Evolutionary conservation across 2,888 invertebrate genomes (phyloP).

Genomic region (Pyrrhosoma nymphula): DNA sequence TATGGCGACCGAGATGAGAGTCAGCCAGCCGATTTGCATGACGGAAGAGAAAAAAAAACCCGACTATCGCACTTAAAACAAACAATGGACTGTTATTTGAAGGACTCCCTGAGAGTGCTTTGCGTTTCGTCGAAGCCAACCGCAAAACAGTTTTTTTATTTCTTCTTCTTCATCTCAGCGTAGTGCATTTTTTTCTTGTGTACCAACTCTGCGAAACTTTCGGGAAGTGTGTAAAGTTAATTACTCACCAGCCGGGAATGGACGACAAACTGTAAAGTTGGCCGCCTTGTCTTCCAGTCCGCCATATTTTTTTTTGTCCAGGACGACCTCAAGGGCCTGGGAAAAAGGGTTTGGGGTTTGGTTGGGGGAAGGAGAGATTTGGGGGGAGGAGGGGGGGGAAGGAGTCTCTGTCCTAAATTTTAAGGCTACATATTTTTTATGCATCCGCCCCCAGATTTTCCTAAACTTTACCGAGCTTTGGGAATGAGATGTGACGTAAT

Average conservation of each 20-base stretch:
- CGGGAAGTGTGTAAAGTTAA: neutral
- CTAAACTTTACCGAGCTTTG: no score
- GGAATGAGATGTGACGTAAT: no score
- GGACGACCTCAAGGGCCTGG: neutral
- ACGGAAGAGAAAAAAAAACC: neutral
- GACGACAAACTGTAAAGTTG: neutral
- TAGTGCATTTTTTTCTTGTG: neutral
- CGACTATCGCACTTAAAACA: neutral
- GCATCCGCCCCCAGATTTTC: neutral
- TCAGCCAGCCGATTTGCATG: neutral
- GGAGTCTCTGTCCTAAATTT: neutral
- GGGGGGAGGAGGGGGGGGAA: no score
- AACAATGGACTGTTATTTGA: neutral
- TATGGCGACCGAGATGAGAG: neutral
- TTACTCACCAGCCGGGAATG: neutral
- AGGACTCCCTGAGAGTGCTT: neutral
- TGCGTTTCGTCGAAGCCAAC: no score
- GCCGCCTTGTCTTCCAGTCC: neutral
- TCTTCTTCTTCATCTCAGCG: neutral
- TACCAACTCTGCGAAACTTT: neutral
- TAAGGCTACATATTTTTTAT: neutral
- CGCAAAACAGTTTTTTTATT: neutral
- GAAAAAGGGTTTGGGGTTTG: no score
- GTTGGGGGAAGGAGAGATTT: no score
- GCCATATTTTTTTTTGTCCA: neutral